Evolutionary conservation across 2,888 invertebrate genomes (phyloP).

Genomic region (Amphimallon solstitiale): DNA sequence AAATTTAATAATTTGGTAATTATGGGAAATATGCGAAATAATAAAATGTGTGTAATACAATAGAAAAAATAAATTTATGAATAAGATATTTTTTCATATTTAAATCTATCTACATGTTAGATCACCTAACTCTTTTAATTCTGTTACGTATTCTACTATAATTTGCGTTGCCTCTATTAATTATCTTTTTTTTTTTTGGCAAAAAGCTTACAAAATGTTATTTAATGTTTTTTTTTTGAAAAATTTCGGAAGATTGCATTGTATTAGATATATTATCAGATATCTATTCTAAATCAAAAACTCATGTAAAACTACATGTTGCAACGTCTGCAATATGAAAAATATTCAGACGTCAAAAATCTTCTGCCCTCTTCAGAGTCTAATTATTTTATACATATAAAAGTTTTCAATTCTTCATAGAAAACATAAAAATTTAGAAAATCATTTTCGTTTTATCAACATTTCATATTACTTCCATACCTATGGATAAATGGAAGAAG

Average conservation of each 20-base stretch:
- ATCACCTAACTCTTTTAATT: no score
- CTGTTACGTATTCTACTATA: no score
- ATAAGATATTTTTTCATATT: no score
- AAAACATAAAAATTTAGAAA: no score
- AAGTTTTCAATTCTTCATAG: no score
- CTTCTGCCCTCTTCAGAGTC: background rate
- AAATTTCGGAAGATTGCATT: constrained; percentile 2
- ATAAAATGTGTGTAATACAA: no score
- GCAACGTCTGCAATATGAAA: background rate
- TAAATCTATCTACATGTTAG: no score
- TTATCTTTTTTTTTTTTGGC: constrained; percentile 8
- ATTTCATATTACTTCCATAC: no score
- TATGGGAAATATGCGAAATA: no score
- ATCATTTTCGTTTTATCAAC: background rate
- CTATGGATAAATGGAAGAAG: background rate
- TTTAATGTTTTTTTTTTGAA: background rate
- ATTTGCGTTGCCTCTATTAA: no score
- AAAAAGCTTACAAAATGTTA: constrained; percentile 27
- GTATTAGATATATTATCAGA: background rate
- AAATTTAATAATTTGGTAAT: no score
- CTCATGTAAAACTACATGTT: background rate
- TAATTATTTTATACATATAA: background rate
- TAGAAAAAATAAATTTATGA: no score
- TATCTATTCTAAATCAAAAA: constrained; percentile 9
- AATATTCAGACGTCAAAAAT: background rate